A percentile compares a stretch with the other conserved stretches of the same genome.
These are phyloP conservation scores for Myotis findleyi DNA, from an alignment of 2,797 vertebrate genomes.

Conservation along the genomic window DNA sequence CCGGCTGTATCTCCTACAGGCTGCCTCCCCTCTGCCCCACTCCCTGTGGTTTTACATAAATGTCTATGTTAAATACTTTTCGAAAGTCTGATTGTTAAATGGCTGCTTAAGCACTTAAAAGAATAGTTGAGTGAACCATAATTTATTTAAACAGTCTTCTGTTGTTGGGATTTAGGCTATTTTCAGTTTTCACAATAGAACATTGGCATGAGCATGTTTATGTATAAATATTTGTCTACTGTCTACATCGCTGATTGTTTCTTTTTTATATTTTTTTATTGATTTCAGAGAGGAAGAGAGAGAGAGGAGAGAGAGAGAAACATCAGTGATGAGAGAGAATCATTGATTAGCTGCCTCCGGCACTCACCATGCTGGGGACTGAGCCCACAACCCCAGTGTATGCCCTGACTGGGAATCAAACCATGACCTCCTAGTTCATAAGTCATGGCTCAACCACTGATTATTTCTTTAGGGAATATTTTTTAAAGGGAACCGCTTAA, in stretches of 20 bases:
- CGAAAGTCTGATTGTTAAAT: background rate
- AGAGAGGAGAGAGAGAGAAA: too few relatives aligned
- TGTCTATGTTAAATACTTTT: background rate
- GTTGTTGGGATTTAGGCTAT: background rate
- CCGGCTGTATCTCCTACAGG: background rate
- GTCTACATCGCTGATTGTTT: background rate
- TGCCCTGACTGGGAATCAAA: too few relatives aligned
- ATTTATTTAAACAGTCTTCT: slow-evolving; percentile 15
- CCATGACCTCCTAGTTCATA: too few relatives aligned
- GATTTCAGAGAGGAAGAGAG: too few relatives aligned
- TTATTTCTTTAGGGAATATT: background rate
- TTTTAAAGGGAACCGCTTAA: slow-evolving; percentile 1
- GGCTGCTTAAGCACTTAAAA: background rate
- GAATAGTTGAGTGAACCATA: background rate
- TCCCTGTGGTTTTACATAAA: background rate
- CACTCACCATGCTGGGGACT: too few relatives aligned
- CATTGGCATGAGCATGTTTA: background rate
- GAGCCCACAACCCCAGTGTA: too few relatives aligned
- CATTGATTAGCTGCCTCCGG: too few relatives aligned
- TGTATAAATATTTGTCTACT: background rate
- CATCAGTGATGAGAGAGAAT: too few relatives aligned
- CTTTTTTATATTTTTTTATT: background rate
- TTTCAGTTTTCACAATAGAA: slow-evolving; percentile 9
- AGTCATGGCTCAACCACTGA: background rate
- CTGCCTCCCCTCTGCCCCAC: background rate